Percentiles rank a stretch among this genome's conserved stretches.
Conservation (phyloP, 1,140 invertebrate genomes). For the Acyrthosiphon pisum region DNA sequence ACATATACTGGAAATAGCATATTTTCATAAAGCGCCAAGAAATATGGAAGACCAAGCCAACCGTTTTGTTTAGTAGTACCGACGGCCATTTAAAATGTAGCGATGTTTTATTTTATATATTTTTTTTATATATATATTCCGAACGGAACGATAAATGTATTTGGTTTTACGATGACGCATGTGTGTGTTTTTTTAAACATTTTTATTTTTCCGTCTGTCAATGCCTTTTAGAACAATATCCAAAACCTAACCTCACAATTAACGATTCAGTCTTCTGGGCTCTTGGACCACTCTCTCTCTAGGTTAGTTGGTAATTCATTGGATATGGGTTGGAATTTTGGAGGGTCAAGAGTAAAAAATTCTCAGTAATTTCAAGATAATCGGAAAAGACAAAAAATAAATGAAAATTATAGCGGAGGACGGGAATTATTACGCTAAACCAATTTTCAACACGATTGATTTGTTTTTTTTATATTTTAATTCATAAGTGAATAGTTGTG, state of each 20-base stretch:
- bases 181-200: too few species aligned
- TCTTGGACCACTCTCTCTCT: neutral
- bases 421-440: neutral
- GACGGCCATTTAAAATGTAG: neutral
- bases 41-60: neutral
- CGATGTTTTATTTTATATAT: neutral
- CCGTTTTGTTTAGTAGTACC: neutral
- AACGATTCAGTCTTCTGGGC: neutral
- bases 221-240: neutral
- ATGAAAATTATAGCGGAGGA: neutral
- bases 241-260: neutral
- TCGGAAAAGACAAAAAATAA: neutral
- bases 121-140: neutral
- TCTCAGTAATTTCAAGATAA: neutral
- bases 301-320: neutral
- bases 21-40: neutral
- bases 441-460: neutral
- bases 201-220: neutral
- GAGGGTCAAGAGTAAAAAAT: neutral
- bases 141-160: neutral
- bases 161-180: neutral
- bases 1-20: neutral
- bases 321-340: neutral
- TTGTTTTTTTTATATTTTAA: neutral
- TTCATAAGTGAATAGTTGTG: neutral